Base-by-base conservation (phyloP, 2,888 invertebrate genomes). In the Drepana falcataria region DNA sequence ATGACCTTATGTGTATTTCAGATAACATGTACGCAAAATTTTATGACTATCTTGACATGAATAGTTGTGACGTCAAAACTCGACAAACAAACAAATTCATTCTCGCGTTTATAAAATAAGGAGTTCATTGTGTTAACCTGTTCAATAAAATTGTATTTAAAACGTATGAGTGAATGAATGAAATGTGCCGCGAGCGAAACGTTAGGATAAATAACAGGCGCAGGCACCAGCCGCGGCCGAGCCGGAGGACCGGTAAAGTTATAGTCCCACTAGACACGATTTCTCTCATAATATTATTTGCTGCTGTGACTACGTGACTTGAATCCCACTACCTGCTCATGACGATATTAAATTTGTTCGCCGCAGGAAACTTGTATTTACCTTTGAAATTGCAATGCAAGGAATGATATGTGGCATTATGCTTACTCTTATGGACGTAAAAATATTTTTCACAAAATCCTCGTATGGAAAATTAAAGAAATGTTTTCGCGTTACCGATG, bases 251-350 rank as follows among this genome's bases (percentile, higher is more conserved):
- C 71, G 71, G 75, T 66, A 74, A 81, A 81, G 75, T 80, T 81
- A 77, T 79, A 76, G 71, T 78, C 71, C 77, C 71, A 79, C 66
- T 75, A 83, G 82, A 81, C 81, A 79, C 77, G 77, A 77, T 77
- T 80, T 77, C 78, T 76, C 78, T 82, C 81, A 84, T 84, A 82
- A 84, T 83, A 83, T 83, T 84, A 84, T 84, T 85, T 84, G 83
- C 81, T 79, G 70, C 75, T 77, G 73, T 58, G 65, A 64, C 67
- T 69, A 83, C 84, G 85, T 85, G 83, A 75, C 77, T 75, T 52
- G 83, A 84, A 83, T 83, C 74, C 68, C 68, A 63, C 68, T 63
- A 79, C 80, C 82, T 77, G 76, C 77, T 80, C 75, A 78, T 75
- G 75, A 69, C 75, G 77, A 79, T 78, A 79, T 80, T 77, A 80